Percentiles rank a stretch among this genome's conserved stretches.
These are phyloP conservation scores for Drosophila peninsularis DNA, from an alignment of 2,888 invertebrate species.

Conservation along the genomic window DNA sequence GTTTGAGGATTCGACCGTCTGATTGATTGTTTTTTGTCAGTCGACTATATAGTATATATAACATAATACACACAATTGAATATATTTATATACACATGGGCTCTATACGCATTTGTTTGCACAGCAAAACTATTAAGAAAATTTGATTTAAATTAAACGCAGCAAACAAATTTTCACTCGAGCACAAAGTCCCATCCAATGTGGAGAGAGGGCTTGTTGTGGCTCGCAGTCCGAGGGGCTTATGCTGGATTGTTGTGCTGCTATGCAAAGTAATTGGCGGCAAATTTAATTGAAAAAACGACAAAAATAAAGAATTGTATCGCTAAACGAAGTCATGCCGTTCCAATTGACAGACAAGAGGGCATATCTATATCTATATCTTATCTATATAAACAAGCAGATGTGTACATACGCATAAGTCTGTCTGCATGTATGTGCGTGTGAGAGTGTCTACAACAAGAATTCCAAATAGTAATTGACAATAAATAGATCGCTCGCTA, in stretches of 20 bases:
- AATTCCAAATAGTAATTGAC: constrained; percentile 42
- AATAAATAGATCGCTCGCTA: constrained; percentile 48
- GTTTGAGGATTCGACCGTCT: constrained; percentile 10
- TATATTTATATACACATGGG: constrained; percentile 14
- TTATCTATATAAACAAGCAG: constrained; percentile 31
- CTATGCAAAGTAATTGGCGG: constrained; percentile 77
- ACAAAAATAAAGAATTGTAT: constrained; percentile 49
- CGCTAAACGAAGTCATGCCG: constrained; percentile 82
- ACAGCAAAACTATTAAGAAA: constrained; percentile 63
- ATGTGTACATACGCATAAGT: constrained; percentile 2
- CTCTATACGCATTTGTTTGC: constrained; percentile 54
- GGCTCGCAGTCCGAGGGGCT: not conserved
- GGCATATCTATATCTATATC: constrained; percentile 32
- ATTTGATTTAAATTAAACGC: constrained; percentile 68
- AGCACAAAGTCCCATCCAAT: constrained; percentile 47
- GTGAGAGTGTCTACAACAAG: constrained; percentile 2
- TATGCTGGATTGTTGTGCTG: constrained; percentile 27
- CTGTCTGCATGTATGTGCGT: not conserved
- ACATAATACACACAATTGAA: not conserved
- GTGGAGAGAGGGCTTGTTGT: not conserved
- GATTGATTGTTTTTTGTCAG: constrained; percentile 36
- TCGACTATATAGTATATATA: constrained; percentile 21
- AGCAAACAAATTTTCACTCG: constrained; percentile 42
- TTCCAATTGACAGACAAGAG: constrained; percentile 73
- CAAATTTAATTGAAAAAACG: constrained; percentile 73